Percentiles rank a stretch among this genome's conserved stretches.
Conservation (phyloP, 2,888 invertebrate species). For the Erebia aethiops region DNA sequence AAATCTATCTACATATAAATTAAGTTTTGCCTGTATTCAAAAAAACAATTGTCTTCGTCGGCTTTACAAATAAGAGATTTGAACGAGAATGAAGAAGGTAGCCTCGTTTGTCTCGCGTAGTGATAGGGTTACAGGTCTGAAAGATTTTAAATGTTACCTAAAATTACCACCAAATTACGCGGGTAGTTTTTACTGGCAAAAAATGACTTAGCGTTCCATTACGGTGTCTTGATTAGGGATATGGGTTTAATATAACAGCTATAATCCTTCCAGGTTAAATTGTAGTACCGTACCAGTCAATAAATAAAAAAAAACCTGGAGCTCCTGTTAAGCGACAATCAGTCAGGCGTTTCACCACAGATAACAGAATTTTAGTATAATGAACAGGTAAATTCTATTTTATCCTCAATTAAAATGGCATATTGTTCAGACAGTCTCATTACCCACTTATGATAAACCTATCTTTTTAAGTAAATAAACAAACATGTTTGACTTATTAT, state of each 20-base stretch:
- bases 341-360: neutral
- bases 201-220: too few species aligned
- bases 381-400: neutral
- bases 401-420: neutral
- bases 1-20: constrained; percentile 35
- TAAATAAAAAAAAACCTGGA: neutral
- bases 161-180: too few species aligned
- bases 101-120: too few species aligned
- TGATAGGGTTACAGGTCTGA: too few species aligned
- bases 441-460: neutral
- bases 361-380: neutral
- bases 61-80: neutral
- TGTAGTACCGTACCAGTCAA: too few species aligned
- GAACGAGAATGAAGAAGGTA: too few species aligned
- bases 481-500: neutral
- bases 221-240: too few species aligned
- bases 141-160: too few species aligned
- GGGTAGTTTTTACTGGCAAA: too few species aligned
- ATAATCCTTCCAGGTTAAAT: too few species aligned
- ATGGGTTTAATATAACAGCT: too few species aligned
- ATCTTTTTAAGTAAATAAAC: neutral
- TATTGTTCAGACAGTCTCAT: neutral
- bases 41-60: constrained; percentile 22
- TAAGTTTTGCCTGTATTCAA: constrained; percentile 34
- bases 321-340: neutral